Evolutionary conservation across 2,797 vertebrate species (phyloP), one percentile per base, ranked within the genome.

Genomic region (Typhlichthys subterraneus): DNA sequence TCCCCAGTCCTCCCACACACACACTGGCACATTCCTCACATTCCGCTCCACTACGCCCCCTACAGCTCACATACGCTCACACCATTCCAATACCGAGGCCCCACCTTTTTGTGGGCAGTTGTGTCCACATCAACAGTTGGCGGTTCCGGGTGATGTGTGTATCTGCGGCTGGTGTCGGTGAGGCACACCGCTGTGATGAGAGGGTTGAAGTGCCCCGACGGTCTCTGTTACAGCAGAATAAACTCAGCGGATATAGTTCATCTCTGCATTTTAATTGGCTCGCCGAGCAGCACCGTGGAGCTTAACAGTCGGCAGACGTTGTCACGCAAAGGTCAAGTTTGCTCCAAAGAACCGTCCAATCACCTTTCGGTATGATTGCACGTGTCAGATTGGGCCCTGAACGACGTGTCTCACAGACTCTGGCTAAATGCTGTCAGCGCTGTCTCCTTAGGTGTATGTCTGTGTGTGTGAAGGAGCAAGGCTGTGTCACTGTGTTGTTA

Each of bases 301-400:
- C 1, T 47, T 46, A 23, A 13, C 5, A 48, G 17, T 23, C 17
- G 23, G 29, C 49, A 51, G 49, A 50, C 48, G 11, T 8, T 11
- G 49, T 61, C 48, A 52, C 23, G 2, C 48, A 52, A 6, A 61
- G 59, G 23, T 61, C 59, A 61, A 12, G 29, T 17, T 11, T 23
- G 4, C 13, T n/a, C n/a, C 47, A 14, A 13, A 11, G 8, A 10
- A n/a, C n/a, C 31, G 38, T 19, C 60, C 50, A 53, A 45, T 53
- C 38, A 53, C 17, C 23, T 5, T 19, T 31, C 14, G 13, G 52
- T 45, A 61, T 45, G 60, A 53, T 33, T 2, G 17, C 51, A 23
- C 38, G n/a, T 31, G 33, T 53, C 50, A 61, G 12, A 61, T 12
- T 14, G 23, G 42, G 33, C 12, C 15, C 51, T 62, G 50, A 53